Conservation (phyloP, 2,797 vertebrate species). For the Sebastes reedi region DNA sequence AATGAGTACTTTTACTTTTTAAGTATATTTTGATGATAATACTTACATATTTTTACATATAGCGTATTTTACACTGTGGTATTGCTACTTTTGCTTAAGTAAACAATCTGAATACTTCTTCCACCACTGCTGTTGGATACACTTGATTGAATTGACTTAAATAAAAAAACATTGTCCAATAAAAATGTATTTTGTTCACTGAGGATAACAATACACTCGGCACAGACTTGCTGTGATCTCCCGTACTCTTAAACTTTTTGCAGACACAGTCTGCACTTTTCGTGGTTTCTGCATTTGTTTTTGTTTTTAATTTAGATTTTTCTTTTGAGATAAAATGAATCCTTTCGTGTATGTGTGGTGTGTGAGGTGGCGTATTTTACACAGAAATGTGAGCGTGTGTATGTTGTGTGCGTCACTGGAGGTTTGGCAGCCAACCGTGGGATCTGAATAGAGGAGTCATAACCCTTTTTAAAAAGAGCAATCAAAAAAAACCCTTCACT, state of each 20-base stretch:
- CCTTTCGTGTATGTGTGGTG: slow-evolving; percentile 37
- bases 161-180: not conserved
- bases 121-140: not conserved
- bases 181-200: slow-evolving; percentile 1
- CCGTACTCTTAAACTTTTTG: slow-evolving; percentile 22
- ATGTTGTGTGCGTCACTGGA: slow-evolving; percentile 78
- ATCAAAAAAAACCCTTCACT: slow-evolving; percentile 53
- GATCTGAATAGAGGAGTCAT: slow-evolving; percentile 67
- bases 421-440: slow-evolving; percentile 78
- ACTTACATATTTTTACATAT: no score
- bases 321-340: slow-evolving; percentile 67
- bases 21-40: no score
- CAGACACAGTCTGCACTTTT: slow-evolving; percentile 32
- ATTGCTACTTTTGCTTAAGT: no score
- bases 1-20: no score
- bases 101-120: not conserved
- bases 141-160: not conserved
- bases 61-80: no score
- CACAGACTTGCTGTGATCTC: slow-evolving; percentile 12
- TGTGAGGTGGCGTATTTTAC: slow-evolving; percentile 56
- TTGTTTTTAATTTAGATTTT: slow-evolving; percentile 55
- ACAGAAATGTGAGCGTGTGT: slow-evolving; percentile 47
- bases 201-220: not conserved
- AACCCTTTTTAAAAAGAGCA: slow-evolving; percentile 66
- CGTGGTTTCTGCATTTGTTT: slow-evolving; percentile 46